Evolutionary conservation across 2,113 vertebrate species (phyloP).

Genomic region (Pteronura brasiliensis): DNA sequence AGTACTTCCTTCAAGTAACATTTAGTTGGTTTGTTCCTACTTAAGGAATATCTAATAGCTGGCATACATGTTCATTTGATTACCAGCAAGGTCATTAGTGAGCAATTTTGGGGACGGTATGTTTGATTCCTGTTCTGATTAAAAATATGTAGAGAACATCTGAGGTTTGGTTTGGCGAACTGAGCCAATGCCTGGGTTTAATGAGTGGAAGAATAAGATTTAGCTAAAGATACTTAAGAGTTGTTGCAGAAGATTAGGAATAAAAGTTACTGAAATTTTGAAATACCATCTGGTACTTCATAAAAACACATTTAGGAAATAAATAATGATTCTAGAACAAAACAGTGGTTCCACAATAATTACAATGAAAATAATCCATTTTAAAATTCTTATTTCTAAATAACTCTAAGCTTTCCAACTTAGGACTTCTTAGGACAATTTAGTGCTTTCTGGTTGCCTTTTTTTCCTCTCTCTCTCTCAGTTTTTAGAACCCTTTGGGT

Average conservation of each 20-base stretch:
- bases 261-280: not conserved
- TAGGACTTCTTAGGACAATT: not conserved
- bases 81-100: not conserved
- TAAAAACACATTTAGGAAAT: not conserved
- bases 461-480: not conserved
- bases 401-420: not conserved
- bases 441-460: not conserved
- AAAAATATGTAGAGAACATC: not conserved
- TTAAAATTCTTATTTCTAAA: constrained; percentile 10
- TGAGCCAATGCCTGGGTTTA: not conserved
- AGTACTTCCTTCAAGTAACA: not conserved
- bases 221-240: not conserved
- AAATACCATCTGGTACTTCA: not conserved
- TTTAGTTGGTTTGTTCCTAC: not conserved
- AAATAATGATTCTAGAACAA: not conserved
- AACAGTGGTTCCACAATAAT: not conserved
- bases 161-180: not conserved
- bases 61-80: not conserved
- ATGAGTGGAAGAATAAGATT: not conserved
- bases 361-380: not conserved
- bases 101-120: not conserved
- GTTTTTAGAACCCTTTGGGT: not conserved
- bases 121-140: not conserved
- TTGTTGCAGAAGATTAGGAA: not conserved
- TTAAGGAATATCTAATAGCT: not conserved